A percentile compares a stretch with the other conserved stretches of the same genome.
These are phyloP conservation scores for Coregonus sp. DNA, from an alignment of 2,797 vertebrate genomes.

Conservation along the genomic window DNA sequence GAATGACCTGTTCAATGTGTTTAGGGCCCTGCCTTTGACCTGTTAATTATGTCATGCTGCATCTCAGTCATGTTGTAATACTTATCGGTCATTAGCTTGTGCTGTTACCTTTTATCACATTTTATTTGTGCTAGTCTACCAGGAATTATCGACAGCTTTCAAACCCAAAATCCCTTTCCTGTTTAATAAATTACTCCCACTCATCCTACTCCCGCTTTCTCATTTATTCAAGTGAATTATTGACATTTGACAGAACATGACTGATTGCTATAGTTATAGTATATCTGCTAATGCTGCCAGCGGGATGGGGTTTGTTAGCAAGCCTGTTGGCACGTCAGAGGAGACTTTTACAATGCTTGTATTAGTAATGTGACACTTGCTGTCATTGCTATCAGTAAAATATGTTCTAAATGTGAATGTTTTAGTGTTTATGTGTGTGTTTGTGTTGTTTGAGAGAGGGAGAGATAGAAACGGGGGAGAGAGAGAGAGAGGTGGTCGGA, in stretches of 20 bases:
- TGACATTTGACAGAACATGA: not conserved
- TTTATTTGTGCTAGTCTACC: not conserved
- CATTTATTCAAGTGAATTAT: not conserved
- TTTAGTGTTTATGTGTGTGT: not conserved
- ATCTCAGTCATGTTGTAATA: not conserved
- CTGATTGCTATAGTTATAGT: conserved; percentile 5
- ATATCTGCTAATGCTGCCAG: not conserved
- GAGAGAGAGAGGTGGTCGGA: conserved; percentile 43
- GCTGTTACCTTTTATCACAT: not conserved
- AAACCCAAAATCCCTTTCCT: not conserved
- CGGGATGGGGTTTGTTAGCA: conserved; percentile 1
- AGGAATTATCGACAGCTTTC: not conserved
- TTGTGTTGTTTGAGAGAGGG: conserved; percentile 1
- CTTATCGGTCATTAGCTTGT: not conserved
- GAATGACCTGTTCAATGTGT: not conserved
- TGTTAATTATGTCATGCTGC: not conserved
- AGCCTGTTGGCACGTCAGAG: not conserved
- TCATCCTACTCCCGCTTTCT: conserved; percentile 5
- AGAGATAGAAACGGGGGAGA: conserved; percentile 24
- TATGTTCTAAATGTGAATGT: no score
- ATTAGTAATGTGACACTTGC: not conserved
- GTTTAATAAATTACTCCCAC: conserved; percentile 3
- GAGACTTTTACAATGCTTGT: not conserved
- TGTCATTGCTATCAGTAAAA: not conserved
- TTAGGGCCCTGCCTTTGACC: not conserved